Percentiles rank a stretch among this genome's conserved stretches.
Conservation (phyloP, 2,888 invertebrate species). For the Girardia tigrina region DNA sequence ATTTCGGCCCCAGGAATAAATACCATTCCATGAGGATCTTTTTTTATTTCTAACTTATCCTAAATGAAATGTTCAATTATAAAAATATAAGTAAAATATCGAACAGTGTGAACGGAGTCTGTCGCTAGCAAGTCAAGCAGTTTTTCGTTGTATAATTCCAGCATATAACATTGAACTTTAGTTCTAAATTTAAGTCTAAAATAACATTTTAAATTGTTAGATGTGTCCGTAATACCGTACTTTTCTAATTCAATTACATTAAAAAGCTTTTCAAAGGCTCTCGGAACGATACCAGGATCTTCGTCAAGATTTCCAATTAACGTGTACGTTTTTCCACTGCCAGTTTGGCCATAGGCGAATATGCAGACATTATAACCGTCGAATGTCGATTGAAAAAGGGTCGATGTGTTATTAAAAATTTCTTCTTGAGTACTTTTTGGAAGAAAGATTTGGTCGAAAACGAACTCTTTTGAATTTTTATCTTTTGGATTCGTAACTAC, state of each 20-base stretch:
- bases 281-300: constrained; percentile 47
- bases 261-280: constrained; percentile 52
- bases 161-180: constrained; percentile 41
- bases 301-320: constrained; percentile 51
- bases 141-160: constrained; percentile 48
- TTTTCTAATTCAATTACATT: constrained; percentile 45
- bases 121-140: constrained; percentile 44
- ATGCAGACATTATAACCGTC: constrained; percentile 98
- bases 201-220: too few species aligned
- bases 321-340: constrained; percentile 54
- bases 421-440: constrained; percentile 47
- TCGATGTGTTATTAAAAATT: constrained; percentile 51
- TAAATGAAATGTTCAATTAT: constrained; percentile 38
- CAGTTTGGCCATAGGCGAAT: constrained; percentile 97
- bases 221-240: too few species aligned
- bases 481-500: constrained; percentile 41
- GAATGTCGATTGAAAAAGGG: constrained; percentile 61
- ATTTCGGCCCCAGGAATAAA: constrained; percentile 48
- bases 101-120: constrained; percentile 17
- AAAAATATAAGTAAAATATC: too few species aligned
- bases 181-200: neutral
- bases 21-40: constrained; percentile 51
- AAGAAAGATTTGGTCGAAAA: constrained; percentile 50
- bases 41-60: constrained; percentile 52
- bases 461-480: constrained; percentile 50